These are phyloP conservation scores for Clavelina lepadiformis DNA, from an alignment of 23 tunicate species.

Conservation along the genomic window DNA sequence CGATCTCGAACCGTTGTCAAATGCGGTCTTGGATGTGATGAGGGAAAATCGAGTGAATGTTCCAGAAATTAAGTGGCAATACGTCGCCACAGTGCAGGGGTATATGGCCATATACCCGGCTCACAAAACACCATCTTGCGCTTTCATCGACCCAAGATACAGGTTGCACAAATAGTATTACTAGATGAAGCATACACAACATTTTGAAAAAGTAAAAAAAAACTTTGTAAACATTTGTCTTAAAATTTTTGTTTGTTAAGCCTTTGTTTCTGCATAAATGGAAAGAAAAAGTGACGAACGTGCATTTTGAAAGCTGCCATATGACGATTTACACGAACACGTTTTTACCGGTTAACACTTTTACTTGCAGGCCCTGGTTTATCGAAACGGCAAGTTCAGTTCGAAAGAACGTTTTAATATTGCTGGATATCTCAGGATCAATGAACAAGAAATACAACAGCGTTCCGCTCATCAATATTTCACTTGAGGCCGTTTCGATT, in stretches of 20 bases:
- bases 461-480: conserved; percentile 5
- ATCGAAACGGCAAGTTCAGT: conserved; percentile 8
- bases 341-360: too few species aligned
- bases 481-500: background rate
- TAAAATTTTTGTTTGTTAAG: too few species aligned
- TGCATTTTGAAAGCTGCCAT: too few species aligned
- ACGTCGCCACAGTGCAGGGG: conserved; percentile 11
- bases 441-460: conserved; percentile 15
- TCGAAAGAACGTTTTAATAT: background rate
- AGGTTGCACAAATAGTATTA: background rate
- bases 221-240: too few species aligned
- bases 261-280: too few species aligned
- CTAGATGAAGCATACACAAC: too few species aligned
- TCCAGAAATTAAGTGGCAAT: conserved; percentile 22
- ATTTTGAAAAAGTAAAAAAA: too few species aligned
- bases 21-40: conserved; percentile 4
- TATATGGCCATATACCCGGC: background rate
- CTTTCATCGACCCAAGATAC: background rate
- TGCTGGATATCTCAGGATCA: conserved; percentile 4
- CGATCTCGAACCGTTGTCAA: background rate
- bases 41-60: conserved; percentile 1
- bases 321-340: too few species aligned
- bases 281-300: too few species aligned
- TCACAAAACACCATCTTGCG: background rate
- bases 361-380: background rate